phyloP scores from a whole-genome alignment of 2,797 vertebrate species.

The Peromyscus aztecus region DNA sequence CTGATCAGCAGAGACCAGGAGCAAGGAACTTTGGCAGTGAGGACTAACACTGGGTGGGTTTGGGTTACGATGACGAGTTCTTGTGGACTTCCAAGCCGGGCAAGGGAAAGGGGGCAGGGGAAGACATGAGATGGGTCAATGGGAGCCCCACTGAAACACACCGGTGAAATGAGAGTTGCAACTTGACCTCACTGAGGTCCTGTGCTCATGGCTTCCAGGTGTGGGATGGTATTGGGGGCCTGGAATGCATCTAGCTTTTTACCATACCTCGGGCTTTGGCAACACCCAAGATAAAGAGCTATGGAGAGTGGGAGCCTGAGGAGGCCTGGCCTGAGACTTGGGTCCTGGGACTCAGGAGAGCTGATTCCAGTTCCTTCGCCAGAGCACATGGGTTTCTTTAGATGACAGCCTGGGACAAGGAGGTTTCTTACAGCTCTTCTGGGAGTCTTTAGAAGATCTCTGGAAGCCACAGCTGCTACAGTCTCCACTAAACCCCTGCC shows the following conservation, averaged over 20 bases:
- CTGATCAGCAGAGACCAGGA: not conserved
- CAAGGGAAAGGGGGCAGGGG: not conserved
- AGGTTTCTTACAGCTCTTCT: not conserved
- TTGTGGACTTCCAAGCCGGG: not conserved
- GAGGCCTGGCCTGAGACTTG: not conserved
- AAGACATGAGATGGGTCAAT: not conserved
- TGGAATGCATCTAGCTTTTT: not conserved
- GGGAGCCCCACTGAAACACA: not conserved
- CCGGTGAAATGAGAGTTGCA: not conserved
- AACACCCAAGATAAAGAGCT: not conserved
- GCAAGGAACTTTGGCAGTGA: not conserved
- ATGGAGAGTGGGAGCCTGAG: not conserved
- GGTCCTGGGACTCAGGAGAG: not conserved
- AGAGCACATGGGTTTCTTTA: not conserved
- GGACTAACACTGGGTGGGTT: not conserved
- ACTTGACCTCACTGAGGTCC: constrained; percentile 5
- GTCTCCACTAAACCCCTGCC: not conserved
- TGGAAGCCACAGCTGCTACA: not conserved
- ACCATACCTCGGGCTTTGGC: not conserved
- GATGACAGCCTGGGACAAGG: not conserved
- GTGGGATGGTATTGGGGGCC: not conserved
- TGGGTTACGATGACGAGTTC: not conserved
- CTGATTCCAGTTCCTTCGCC: not conserved
- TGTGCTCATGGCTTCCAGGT: not conserved
- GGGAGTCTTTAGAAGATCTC: not conserved